Base-by-base conservation (phyloP, 2,113 vertebrate species). In the Apistogramma diplotaenia region DNA sequence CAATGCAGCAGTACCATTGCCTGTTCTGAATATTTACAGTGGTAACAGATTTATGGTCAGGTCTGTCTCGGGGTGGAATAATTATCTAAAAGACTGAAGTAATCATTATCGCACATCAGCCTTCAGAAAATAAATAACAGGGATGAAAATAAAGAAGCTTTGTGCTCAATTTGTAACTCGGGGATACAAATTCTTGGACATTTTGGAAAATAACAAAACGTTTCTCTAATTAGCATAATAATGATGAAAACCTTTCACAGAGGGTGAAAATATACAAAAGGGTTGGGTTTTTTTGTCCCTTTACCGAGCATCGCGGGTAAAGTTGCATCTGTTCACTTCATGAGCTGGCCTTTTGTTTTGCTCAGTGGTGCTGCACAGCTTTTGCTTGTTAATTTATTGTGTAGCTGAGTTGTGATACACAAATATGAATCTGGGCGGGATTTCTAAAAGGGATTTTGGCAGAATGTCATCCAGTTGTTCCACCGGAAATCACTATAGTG, bases 371-470 rank as follows among this genome's bases (percentile, higher is more conserved):
- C 15, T 60, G 49, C 72, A 35, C 78, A 76, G 74, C 60, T 72
- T 81, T 82, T 1, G 3, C 83, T 61, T 43, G 73, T 81, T 76
- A 61, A 77, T 37, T 59, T 86, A 29, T 82, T 59, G 53, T 79
- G 3, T 19, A 35, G 43, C 58, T 46, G 53, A 74, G 21, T 40
- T 53, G 57, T 60, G 31, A 82, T 43, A 54, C 51, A 74, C 76
- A 78, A 77, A 80, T 46, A 79, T 74, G 76, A 65, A 46, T 27
- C 43, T 40, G 54, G 75, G 27, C 33, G 55, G 27, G 10, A 65
- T 73, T 86, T 82, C 31, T 31, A 79, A 59, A 87, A 59, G 82
- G 49, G 2, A n/a, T 43, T 59, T 65, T 84, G 79, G 78, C 79
- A 82, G 46, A 12, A 2, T 16, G 19, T 56, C 43, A 12, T 27